Evolutionary conservation across 2,888 invertebrate species (phyloP).

Genomic region (Acronicta alni): DNA sequence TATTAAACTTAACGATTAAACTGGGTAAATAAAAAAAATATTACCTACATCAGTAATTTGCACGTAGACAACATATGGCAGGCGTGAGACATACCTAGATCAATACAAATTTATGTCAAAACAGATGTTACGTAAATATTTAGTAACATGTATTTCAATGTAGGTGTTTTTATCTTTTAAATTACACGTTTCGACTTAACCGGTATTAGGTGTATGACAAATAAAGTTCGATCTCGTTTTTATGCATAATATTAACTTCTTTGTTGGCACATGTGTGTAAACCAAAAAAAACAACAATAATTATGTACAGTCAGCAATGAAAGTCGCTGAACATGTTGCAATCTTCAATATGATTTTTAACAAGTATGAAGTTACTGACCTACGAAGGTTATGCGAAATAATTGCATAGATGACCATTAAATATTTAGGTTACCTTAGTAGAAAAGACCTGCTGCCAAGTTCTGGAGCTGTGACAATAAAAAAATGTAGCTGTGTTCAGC

Average conservation of each 20-base stretch:
- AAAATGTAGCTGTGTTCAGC: no score
- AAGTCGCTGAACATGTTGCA: no score
- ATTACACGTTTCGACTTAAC: neutral
- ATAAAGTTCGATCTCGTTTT: slow-evolving; percentile 6
- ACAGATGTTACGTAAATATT: slow-evolving; percentile 30
- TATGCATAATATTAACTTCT: slow-evolving; percentile 8
- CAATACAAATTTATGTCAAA: slow-evolving; percentile 22
- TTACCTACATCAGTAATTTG: neutral
- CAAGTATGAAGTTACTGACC: no score
- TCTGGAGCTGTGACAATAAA: no score
- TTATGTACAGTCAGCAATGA: no score
- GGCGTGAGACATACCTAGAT: slow-evolving; percentile 10
- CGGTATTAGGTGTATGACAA: neutral
- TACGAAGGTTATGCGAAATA: no score
- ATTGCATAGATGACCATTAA: no score
- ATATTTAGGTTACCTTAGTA: no score
- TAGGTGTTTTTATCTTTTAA: neutral
- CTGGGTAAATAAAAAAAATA: neutral
- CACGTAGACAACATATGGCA: slow-evolving; percentile 32
- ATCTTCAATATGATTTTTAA: no score
- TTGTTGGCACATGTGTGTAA: slow-evolving; percentile 18
- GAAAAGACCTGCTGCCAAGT: no score
- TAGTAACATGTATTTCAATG: slow-evolving; percentile 1
- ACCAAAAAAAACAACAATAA: neutral
- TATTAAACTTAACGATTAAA: no score